Conservation (phyloP, 2,888 invertebrate species). For the Lasioglossum malachurum region DNA sequence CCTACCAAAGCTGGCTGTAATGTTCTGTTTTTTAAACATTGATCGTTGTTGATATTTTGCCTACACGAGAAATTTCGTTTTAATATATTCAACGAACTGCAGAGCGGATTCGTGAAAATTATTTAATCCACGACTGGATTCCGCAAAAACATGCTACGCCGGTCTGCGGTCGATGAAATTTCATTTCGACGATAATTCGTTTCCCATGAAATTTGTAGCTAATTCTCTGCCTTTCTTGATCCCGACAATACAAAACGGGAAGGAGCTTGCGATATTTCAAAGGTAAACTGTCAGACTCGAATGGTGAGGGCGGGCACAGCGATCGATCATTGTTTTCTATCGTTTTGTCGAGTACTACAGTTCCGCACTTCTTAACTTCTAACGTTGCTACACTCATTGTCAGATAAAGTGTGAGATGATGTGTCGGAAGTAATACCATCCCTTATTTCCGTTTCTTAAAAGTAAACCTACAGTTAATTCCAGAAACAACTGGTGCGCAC, state of each 20-base stretch:
- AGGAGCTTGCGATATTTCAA: constrained; percentile 71
- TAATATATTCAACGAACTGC: background rate
- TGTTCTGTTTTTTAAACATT: background rate
- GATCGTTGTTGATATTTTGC: background rate
- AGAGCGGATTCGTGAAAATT: background rate
- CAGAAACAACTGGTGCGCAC: background rate
- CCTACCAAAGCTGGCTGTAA: background rate
- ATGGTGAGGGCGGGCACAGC: constrained; percentile 68
- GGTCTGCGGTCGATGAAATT: background rate
- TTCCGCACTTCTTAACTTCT: constrained; percentile 25
- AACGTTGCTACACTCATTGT: background rate
- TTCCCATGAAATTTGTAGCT: constrained; percentile 23
- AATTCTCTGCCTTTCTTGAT: background rate
- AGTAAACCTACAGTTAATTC: background rate
- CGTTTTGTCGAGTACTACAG: constrained; percentile 43
- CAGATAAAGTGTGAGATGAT: background rate
- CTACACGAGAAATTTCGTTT: background rate
- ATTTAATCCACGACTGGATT: background rate
- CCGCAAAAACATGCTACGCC: background rate
- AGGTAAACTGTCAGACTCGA: constrained; percentile 69
- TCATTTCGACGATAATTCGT: constrained; percentile 10
- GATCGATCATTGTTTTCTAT: constrained; percentile 72
- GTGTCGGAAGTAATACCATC: constrained; percentile 9
- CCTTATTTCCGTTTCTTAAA: background rate
- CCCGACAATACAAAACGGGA: constrained; percentile 22